Evolutionary conservation across 1,140 invertebrate species (phyloP), one percentile per base, ranked within the genome.

Genomic region (Trypoxylus dichotomus): DNA sequence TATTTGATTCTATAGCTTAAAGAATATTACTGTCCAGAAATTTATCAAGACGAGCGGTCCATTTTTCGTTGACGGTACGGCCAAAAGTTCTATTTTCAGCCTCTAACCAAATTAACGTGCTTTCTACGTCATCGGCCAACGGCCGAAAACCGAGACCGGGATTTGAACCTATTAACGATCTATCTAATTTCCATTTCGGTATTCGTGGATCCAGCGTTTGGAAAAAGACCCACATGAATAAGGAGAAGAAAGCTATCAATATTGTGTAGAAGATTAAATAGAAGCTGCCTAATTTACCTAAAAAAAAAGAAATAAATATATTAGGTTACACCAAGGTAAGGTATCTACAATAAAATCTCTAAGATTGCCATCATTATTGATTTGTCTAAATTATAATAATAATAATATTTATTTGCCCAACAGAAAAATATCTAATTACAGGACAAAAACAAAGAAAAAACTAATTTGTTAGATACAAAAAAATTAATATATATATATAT

Each of bases 91-190:
- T 88, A 80, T 95, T 92, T 79, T 91, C 92, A 79, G 92, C 91
- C 86, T 93, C 93, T 89, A 97, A 97, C 93, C 96, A 96, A 85
- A 99, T 96, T 75, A 98, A 90, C 72, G 97, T 97, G 85, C 95
- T 97, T 86, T 97, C 96, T 82, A 97, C 93, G 87, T 97, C 96
- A 77, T 91, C 91, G 80, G 94, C 92, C 91, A 96, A 95, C 74
- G 97, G 97, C 83, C 96, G 90, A 89, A 98, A 98, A 80, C 96
- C 96, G 83, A 98, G 90, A 85, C 95, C 95, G 83, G 97, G 96
- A 90, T 96, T 98, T 79, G 92, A 95, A 81, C 96, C 96, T 79
- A 98, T 96, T 77, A 97, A 90, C 58, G 95, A 96, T 54, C 90
- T 85, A 25, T 93, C 91, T 71, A 95, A 86, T 83, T 93, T 91